phyloP scores from a whole-genome alignment of 2,888 invertebrate genomes.

The Drosophila paranaensis region DNA sequence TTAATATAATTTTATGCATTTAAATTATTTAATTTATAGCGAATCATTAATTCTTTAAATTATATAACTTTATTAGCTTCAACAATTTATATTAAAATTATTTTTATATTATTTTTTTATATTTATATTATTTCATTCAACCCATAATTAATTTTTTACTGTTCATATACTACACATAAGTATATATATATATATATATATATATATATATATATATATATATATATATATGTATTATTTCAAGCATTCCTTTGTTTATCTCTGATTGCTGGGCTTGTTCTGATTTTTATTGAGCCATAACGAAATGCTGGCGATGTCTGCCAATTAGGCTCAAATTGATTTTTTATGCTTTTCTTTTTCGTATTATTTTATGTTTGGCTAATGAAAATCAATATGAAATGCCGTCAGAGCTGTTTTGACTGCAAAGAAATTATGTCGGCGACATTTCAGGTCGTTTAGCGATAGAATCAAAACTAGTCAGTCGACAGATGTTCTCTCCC shows the following conservation, averaged over 20 bases:
- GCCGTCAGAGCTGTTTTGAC: neutral
- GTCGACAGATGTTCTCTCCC: neutral
- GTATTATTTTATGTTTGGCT: neutral
- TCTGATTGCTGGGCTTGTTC: neutral
- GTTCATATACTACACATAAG: too few species aligned
- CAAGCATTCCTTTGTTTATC: neutral
- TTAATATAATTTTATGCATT: too few species aligned
- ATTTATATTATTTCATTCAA: too few species aligned
- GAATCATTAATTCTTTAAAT: too few species aligned
- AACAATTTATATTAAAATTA: too few species aligned
- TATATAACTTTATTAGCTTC: too few species aligned
- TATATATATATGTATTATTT: neutral
- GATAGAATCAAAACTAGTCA: constrained; percentile 8
- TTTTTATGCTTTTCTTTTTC: constrained; percentile 6
- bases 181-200: too few species aligned
- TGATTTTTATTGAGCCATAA: constrained; percentile 5
- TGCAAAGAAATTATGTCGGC: neutral
- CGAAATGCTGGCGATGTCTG: neutral
- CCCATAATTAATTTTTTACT: too few species aligned
- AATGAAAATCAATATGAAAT: constrained; percentile 2
- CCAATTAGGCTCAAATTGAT: constrained; percentile 8
- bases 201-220: too few species aligned
- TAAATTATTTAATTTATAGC: too few species aligned
- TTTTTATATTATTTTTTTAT: too few species aligned
- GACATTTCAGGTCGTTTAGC: neutral